phyloP scores from a whole-genome alignment of 1,140 invertebrate species.

The Heliothis virescens region DNA sequence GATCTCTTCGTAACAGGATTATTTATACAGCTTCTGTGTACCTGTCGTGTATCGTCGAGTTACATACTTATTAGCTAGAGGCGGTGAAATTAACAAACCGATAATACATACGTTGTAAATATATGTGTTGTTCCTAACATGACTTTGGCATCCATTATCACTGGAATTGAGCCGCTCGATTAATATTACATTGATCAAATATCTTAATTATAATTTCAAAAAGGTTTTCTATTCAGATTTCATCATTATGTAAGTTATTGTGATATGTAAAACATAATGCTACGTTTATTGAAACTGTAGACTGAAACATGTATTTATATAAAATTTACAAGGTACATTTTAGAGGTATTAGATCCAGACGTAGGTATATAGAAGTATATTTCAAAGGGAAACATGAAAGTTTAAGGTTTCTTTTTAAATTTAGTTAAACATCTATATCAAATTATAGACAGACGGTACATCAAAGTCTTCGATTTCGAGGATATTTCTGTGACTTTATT shows the following conservation, averaged over 20 bases:
- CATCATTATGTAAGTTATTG: constrained; percentile 43
- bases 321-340: constrained; percentile 45
- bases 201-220: constrained; percentile 48
- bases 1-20: neutral
- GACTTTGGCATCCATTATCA: constrained; percentile 79
- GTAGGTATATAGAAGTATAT: constrained; percentile 35
- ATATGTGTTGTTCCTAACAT: constrained; percentile 38
- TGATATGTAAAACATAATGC: constrained; percentile 58
- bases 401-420: constrained; percentile 7
- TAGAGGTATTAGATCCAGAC: constrained; percentile 35
- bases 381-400: constrained; percentile 36
- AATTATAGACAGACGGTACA: constrained; percentile 39
- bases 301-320: constrained; percentile 44
- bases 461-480: constrained; percentile 40
- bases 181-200: constrained; percentile 42
- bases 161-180: constrained; percentile 66
- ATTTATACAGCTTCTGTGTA: constrained; percentile 1
- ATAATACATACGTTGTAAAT: constrained; percentile 15
- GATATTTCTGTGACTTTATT: constrained; percentile 21
- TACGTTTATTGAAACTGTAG: constrained; percentile 48
- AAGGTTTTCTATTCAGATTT: constrained; percentile 42
- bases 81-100: constrained; percentile 16
- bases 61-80: constrained; percentile 6
- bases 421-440: constrained; percentile 28
- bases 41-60: constrained; percentile 6